Evolutionary conservation across 2,113 vertebrate species (phyloP), one percentile per base, ranked within the genome.

Genomic region (Pseudorasbora parva): DNA sequence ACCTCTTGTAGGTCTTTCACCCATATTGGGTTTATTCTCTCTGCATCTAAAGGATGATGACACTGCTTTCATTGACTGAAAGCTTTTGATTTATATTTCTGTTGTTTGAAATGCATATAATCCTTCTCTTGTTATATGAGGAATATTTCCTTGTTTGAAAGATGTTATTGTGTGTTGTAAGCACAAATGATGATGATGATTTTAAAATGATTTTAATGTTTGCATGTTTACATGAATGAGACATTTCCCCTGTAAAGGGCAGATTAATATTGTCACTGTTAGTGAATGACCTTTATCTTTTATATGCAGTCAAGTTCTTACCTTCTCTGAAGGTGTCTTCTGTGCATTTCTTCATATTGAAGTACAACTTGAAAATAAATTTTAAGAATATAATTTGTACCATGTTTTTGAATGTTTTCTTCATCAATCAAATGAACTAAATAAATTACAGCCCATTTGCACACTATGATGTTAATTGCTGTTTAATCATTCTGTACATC

Each of bases 311-410:
- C 47, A 86, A 75, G 82, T 82, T 81, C 0, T 74, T 59, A 14
- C 19, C n/a, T 47, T 78, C 33, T n/a, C 9, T 41, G 30, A 51
- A 76, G 30, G 72, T 14, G 23, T 25, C 2, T 10, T 0, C 71
- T 78, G 51, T 1, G 83, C 88, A 56, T 91, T 92, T 19, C 71
- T 64, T 79, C 6, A 64, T 64, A 49, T n/a, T 79, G 77, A 64
- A 79, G 56, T 62, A 2, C 2, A 57, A 57, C 3, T 3, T 57
- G 7, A 41, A 77, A 74, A 57, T 57, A 41, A 74, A 51, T 49
- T 51, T 73, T 14, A 37, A n/a, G 12, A 25, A 23, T 73, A 73
- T 27, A 49, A 73, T 73, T 12, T 27, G 69, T 73, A 62, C 11
- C 5, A 30, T 69, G 33, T 30, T 30, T 30, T 30, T 30, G 30